Evolutionary conservation across 2,797 vertebrate species (phyloP).

Genomic region (Acestrorhynchus altus): DNA sequence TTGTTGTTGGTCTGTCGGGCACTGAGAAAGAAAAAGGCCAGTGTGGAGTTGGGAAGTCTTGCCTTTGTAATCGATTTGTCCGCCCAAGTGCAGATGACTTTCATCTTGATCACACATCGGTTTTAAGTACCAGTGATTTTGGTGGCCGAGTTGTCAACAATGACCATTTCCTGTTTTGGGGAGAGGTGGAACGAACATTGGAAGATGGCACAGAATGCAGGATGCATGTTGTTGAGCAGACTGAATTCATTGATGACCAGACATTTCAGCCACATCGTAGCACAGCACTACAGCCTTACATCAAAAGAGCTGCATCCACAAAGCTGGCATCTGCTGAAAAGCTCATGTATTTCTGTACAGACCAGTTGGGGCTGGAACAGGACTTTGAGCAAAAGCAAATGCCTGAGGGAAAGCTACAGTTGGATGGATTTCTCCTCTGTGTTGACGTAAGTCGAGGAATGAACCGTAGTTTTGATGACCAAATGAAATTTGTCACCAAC

Average conservation of each 20-base stretch:
- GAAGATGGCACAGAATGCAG: constrained; percentile 85
- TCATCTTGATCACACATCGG: constrained; percentile 87
- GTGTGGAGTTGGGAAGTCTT: constrained; percentile 87
- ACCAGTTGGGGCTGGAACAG: constrained; percentile 88
- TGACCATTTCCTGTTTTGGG: constrained; percentile 90
- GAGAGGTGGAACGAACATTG: constrained; percentile 80
- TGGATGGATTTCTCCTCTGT: constrained; percentile 86
- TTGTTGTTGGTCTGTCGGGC: constrained; percentile 88
- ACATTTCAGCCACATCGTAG: constrained; percentile 89
- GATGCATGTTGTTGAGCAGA: constrained; percentile 87
- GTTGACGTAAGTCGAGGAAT: constrained; percentile 87
- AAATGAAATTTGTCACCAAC: constrained; percentile 87
- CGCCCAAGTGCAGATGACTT: constrained; percentile 87
- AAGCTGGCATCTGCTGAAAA: constrained; percentile 89
- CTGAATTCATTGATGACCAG: constrained; percentile 90
- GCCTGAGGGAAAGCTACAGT: constrained; percentile 86
- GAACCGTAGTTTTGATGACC: constrained; percentile 89
- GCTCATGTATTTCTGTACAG: constrained; percentile 91
- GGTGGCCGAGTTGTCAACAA: constrained; percentile 89
- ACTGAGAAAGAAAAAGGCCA: constrained; percentile 90
- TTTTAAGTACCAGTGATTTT: constrained; percentile 90
- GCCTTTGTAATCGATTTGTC: constrained; percentile 87
- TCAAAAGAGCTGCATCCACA: constrained; percentile 86
- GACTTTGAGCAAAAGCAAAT: constrained; percentile 93
- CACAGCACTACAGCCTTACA: constrained; percentile 88